Percentiles rank a stretch among this genome's conserved stretches.
phyloP scores from a whole-genome alignment of 2,113 vertebrate species.

The Chaetops frenatus region DNA sequence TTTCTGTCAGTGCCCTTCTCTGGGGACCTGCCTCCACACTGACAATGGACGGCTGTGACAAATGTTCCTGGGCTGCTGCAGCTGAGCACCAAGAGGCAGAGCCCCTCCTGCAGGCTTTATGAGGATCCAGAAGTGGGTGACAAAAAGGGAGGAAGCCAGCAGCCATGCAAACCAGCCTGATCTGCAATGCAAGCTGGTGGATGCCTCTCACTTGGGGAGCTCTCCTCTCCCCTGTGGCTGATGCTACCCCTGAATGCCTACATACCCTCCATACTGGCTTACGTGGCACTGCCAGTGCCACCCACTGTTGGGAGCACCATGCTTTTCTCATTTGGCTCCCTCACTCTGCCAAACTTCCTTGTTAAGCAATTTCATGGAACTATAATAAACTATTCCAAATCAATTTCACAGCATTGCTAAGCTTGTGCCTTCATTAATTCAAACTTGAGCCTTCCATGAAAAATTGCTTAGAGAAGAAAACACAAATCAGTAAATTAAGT shows the following conservation, averaged over 20 bases:
- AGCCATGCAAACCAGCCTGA: neutral
- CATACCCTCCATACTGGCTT: neutral
- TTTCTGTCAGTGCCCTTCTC: constrained; percentile 10
- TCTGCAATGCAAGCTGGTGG: neutral
- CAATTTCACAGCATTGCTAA: constrained; percentile 39
- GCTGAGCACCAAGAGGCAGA: neutral
- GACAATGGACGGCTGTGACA: neutral
- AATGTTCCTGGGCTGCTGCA: neutral
- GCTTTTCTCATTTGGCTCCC: neutral
- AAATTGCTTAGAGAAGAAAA: constrained; percentile 15
- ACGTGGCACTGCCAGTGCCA: neutral
- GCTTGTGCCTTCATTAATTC: neutral
- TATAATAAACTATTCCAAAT: constrained; percentile 30
- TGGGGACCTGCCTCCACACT: neutral
- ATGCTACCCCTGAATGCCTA: neutral
- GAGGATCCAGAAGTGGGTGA: neutral
- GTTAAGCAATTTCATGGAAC: constrained; percentile 23
- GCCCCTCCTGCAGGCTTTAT: neutral
- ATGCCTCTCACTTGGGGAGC: neutral
- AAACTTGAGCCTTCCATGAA: neutral
- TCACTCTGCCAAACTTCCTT: neutral
- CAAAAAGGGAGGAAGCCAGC: neutral
- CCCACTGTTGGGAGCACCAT: neutral
- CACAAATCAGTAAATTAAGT: neutral
- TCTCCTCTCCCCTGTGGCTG: neutral